Base-by-base conservation (phyloP, 2,113 vertebrate species). In the Scomber japonicus region DNA sequence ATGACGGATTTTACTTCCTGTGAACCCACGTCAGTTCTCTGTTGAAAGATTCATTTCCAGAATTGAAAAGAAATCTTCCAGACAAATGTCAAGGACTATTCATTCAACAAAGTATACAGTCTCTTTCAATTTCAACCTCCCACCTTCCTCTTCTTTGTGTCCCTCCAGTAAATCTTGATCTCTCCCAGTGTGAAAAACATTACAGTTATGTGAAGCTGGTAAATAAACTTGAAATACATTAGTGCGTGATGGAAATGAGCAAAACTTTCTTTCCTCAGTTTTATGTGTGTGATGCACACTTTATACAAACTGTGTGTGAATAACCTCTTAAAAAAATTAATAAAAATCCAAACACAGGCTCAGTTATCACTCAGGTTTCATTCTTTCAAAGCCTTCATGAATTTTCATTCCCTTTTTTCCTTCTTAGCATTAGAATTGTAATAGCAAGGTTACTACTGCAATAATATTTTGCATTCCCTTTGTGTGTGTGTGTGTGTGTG, bases 41-140 rank as follows among this genome's bases (percentile, higher is more conserved):
- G 11, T n/a, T 55, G 30, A 69, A 64, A 62, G 13, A 40, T 21
- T 62, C 49, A 67, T 71, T 51, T 54, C 11, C 44, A 54, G 35
- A 16, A 12, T 54, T 75, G 10, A 24, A 50, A 71, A 73, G 16
- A 70, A 67, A 81, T 78, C 12, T 31, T 15, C 63, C 62, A 17
- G 14, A 3, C 53, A 30, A 24, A 24, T 31, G 8, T 79, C 57
- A 79, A 74, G 70, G 78, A 66, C 59, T 40, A 30, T 31, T 61
- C 53, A 54, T 65, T 59, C 12, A 81, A 62, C 30, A 11, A 19
- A 27, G 24, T 56, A 27, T 71, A 3, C 40, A 48, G 13, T 55
- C 51, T 53, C 4, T 61, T 72, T 71, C 8, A 45, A 11, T 50
- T 51, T 57, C 50, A 62, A 16, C 60, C 40, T 78, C 62, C 55